Evolutionary conservation across 2,888 invertebrate genomes (phyloP).

Genomic region (Epistrophe grossulariae): DNA sequence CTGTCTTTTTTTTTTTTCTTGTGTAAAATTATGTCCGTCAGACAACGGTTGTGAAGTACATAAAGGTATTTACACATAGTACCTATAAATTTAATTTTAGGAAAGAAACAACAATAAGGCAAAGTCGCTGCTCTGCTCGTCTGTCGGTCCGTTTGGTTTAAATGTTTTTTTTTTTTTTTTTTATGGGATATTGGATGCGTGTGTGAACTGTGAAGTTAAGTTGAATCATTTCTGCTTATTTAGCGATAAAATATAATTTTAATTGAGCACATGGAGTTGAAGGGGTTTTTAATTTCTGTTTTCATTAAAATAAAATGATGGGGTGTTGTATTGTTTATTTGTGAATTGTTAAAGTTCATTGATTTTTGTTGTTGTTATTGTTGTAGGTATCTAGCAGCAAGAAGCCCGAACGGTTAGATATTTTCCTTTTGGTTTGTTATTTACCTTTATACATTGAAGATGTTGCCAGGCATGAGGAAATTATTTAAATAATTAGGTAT

Average conservation of each 20-base stretch:
- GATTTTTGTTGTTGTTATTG: slow-evolving; percentile 1
- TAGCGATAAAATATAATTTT: slow-evolving; percentile 42
- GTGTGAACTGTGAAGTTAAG: slow-evolving; percentile 1
- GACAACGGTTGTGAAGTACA: slow-evolving; percentile 26
- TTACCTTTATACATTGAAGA: neutral
- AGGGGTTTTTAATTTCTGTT: neutral
- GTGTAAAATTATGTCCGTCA: slow-evolving; percentile 11
- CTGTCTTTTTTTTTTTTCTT: slow-evolving; percentile 1
- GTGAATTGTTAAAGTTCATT: slow-evolving; percentile 17
- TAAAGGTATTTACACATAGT: slow-evolving; percentile 4
- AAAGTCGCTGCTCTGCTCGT: neutral
- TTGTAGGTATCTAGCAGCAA: neutral
- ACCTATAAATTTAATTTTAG: slow-evolving; percentile 57
- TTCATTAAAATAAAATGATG: neutral
- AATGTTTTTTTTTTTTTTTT: neutral
- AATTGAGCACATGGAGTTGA: slow-evolving; percentile 31
- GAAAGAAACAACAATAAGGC: slow-evolving; percentile 45
- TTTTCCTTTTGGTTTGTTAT: neutral
- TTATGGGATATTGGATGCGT: slow-evolving; percentile 22
- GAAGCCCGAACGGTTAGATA: neutral
- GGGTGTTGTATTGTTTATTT: neutral
- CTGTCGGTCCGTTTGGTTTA: neutral
- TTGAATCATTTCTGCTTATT: slow-evolving; percentile 39
- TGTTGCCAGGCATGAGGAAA: neutral
- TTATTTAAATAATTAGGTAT: no score